Base-by-base conservation (phyloP, 1,140 invertebrate species). In the Dolichoris vasculosae region DNA sequence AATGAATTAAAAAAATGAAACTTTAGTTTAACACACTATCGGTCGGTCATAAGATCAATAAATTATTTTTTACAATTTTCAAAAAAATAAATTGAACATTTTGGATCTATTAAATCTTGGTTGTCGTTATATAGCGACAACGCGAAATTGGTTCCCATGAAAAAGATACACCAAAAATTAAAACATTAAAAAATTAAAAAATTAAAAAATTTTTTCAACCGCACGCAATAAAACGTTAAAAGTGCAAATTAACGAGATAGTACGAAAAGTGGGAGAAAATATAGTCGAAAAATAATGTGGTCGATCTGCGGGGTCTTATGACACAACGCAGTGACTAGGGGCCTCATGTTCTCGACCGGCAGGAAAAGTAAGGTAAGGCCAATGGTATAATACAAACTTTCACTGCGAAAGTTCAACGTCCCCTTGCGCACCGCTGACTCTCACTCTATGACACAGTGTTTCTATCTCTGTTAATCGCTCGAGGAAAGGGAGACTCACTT, bases 321-420 rank as follows among this genome's bases (percentile, higher is more conserved):
- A 93, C 92, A 93, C 92, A 93, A 93, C 91, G 86, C 83, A 87
- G 88, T 88, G 88, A 55, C 40, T 32, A n/a, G 32, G 59, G 30
- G 17, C 59, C 76, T 51, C 76, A 46, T 35, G 89, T 90, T 89
- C 89, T 92, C 92, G 90, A 35, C 23, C 89, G 89, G 88, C 91
- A 93, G 92, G 92, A 93, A 92, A 93, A 93, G 92, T 92, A 93
- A 93, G 91, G 93, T 93, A 93, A 93, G 93, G 92, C 93, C 92
- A 92, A 91, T 93, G 92, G 90, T 93, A 93, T 93, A 93, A 93
- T 93, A 93, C 92, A 92, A 93, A 93, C 93, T 93, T 93, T 93
- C 93, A 93, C 93, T 93, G 90, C 90, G 64, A 83, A 92, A 92
- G 93, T 93, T 93, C 93, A 93, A 93, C 89, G 93, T 91, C 92